Evolutionary conservation across 1,140 invertebrate genomes (phyloP).

Genomic region (Bombus confusus): DNA sequence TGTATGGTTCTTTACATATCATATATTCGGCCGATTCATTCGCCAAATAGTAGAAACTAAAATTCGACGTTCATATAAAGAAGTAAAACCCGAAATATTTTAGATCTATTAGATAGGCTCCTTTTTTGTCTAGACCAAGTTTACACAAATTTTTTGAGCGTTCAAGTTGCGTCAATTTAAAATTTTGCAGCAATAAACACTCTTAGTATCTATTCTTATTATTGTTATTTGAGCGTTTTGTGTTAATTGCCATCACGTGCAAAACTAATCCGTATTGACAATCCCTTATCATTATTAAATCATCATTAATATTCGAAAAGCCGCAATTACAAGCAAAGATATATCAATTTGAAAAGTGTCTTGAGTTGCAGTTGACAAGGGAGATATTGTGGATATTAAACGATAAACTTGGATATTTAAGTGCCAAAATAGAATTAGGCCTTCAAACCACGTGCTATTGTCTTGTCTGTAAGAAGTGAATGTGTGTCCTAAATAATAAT

Average conservation of each 20-base stretch:
- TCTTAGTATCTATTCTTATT: neutral
- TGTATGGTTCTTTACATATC: neutral
- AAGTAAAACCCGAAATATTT: neutral
- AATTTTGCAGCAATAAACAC: neutral
- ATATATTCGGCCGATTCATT: neutral
- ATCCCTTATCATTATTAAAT: neutral
- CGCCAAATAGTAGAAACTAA: neutral
- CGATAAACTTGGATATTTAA: neutral
- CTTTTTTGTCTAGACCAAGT: conserved; percentile 28
- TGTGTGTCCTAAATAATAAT: neutral
- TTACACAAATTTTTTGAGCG: neutral
- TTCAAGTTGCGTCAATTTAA: neutral
- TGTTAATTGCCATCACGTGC: neutral
- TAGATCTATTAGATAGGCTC: neutral
- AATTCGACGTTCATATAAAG: neutral
- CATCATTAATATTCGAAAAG: neutral
- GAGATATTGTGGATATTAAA: neutral
- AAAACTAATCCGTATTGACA: neutral
- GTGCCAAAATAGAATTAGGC: neutral
- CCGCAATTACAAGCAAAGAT: neutral
- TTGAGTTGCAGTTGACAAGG: neutral
- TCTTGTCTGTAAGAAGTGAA: neutral
- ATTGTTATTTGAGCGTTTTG: neutral
- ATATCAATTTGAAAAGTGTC: neutral
- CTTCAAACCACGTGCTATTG: neutral